These are phyloP conservation scores for Siniperca undulata DNA, from an alignment of 2,797 vertebrate genomes.

Conservation along the genomic window DNA sequence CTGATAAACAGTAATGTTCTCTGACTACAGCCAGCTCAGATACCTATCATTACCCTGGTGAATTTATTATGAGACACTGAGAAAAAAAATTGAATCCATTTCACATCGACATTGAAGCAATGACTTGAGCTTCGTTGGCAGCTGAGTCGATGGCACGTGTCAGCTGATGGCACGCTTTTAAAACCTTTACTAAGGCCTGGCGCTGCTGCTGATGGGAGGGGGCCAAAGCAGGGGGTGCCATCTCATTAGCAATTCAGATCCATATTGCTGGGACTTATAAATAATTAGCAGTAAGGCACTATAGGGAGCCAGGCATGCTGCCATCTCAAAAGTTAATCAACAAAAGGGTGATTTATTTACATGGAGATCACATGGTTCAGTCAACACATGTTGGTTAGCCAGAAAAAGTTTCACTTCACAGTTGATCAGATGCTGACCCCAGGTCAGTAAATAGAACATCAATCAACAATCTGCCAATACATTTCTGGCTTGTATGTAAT, in stretches of 20 bases:
- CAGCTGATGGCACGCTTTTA: constrained; percentile 45
- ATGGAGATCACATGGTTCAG: constrained; percentile 18
- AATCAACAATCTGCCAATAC: background rate
- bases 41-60: constrained; percentile 61
- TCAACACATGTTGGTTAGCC: background rate
- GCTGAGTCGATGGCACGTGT: constrained; percentile 67
- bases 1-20: constrained; percentile 59
- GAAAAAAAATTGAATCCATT: constrained; percentile 45
- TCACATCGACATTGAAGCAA: constrained; percentile 62
- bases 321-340: constrained; percentile 53
- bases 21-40: constrained; percentile 50
- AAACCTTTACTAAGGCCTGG: constrained; percentile 27
- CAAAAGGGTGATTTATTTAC: constrained; percentile 40
- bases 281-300: constrained; percentile 66
- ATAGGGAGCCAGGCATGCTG: constrained; percentile 36
- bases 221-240: constrained; percentile 46
- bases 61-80: constrained; percentile 63
- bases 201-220: constrained; percentile 14
- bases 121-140: constrained; percentile 61
- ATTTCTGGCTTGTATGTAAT: background rate
- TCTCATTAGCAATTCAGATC: constrained; percentile 72
- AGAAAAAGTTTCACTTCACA: constrained; percentile 1
- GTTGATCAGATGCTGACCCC: constrained; percentile 16
- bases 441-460: background rate
- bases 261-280: constrained; percentile 66